Conservation (phyloP, 2,113 vertebrate species). For the Gymnocephalus cernua region DNA sequence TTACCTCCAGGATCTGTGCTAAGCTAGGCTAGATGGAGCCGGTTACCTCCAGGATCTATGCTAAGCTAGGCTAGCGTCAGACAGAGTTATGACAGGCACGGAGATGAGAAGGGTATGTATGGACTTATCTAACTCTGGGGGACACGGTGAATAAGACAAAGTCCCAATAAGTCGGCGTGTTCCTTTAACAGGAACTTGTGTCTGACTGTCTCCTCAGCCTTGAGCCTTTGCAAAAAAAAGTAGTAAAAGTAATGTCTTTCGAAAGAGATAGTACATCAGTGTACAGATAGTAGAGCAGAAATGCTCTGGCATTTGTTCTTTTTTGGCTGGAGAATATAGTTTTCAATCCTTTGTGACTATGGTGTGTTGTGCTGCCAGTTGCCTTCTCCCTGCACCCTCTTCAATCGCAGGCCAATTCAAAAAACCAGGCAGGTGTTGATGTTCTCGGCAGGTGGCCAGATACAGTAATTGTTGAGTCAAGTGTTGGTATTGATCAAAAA, state of each 20-base stretch:
- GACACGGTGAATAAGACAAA: too few species aligned
- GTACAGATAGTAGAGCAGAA: neutral
- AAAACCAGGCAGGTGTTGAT: neutral
- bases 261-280: neutral
- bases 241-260: too few species aligned
- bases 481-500: conserved; percentile 20
- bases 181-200: neutral
- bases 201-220: neutral
- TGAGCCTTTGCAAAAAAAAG: neutral
- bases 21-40: too few species aligned
- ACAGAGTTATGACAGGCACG: too few species aligned
- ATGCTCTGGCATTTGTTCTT: neutral
- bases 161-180: too few species aligned
- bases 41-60: too few species aligned
- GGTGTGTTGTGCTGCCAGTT: neutral
- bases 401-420: neutral
- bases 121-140: too few species aligned
- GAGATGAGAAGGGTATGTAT: too few species aligned
- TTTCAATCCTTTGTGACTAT: conserved; percentile 9
- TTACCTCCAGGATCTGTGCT: too few species aligned
- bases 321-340: conserved; percentile 12
- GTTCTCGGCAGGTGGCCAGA: conserved; percentile 3
- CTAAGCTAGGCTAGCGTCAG: too few species aligned
- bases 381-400: neutral
- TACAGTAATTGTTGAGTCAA: conserved; percentile 9